phyloP scores from a whole-genome alignment of 2,888 invertebrate species.

The Anarsia innoxiella region DNA sequence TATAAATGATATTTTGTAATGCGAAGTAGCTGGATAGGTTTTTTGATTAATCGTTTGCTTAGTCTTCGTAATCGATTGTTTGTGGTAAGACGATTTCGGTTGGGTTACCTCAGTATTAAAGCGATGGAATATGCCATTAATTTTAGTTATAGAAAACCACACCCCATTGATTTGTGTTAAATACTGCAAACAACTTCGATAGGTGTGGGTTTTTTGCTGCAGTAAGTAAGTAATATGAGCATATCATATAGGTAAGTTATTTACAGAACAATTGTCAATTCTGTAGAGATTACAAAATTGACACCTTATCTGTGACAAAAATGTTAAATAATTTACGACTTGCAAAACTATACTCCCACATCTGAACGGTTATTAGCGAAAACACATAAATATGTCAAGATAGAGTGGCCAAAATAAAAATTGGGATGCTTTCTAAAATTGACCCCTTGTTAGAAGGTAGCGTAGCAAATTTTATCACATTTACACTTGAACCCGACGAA shows the following conservation, averaged over 20 bases:
- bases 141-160: constrained; percentile 29
- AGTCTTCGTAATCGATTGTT: constrained; percentile 43
- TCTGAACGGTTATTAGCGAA: constrained; percentile 38
- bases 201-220: too few relatives aligned
- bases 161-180: constrained; percentile 36
- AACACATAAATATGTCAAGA: constrained; percentile 55
- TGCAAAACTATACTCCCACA: constrained; percentile 32
- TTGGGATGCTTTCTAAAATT: constrained; percentile 44
- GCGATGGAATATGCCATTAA: constrained; percentile 26
- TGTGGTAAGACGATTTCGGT: constrained; percentile 50
- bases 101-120: constrained; percentile 31
- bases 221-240: neutral
- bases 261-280: neutral
- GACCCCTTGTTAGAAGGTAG: constrained; percentile 52
- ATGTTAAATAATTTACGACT: constrained; percentile 23
- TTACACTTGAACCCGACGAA: constrained; percentile 58
- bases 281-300: neutral
- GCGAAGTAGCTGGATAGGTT: constrained; percentile 29
- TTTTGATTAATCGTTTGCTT: constrained; percentile 49
- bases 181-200: constrained; percentile 2
- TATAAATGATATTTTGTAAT: constrained; percentile 28
- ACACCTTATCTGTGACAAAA: constrained; percentile 11
- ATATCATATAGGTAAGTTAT: too few relatives aligned
- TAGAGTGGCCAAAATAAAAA: constrained; percentile 44
- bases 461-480: constrained; percentile 63